Evolutionary conservation across 2,797 vertebrate species (phyloP), one percentile per base, ranked within the genome.

Genomic region (Cyprinella venusta): DNA sequence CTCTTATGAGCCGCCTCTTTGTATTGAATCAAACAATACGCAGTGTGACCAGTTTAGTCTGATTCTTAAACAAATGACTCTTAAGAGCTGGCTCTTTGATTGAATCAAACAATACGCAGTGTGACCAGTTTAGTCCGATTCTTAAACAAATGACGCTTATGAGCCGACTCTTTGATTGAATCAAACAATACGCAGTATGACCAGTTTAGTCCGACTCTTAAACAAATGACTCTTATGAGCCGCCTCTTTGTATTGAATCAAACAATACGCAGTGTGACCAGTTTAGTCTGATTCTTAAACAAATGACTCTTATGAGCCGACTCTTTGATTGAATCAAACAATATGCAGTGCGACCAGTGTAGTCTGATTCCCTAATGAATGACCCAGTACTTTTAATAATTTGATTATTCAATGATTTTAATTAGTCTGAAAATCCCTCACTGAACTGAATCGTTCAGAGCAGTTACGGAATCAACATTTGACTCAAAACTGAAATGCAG

Each of bases 281-380:
- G 8, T 38, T 2, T 36, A 10, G 10, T 68, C 36, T 6, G 8
- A 21, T 40, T n/a, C 21, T n/a, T 13, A 12, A 40, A 38, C 1
- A 38, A 5, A 67, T 38, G 3, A 19, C 19, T 40, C 9, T 12
- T 40, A 65, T 40, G 21, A 68, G 21, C 6, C 6, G 3, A 40
- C 33, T 18, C 26, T 64, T 63, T 63, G 18, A 33, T 33, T 15
- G 0, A 24, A 42, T 69, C 12, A 69, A 24, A 69, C 67, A 42
- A 8, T 1, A 40, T 8, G 2, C 61, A 33, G 63, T 0, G 0
- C 0, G 8, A 64, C 7, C 8, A 38, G 8, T 36, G 0, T 36
- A 9, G 19, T 33, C 52, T 3, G 19, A 54, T 9, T n/a, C 52
- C 3, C 8, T 9, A 54, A n/a, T 9, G 19, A 54, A 54, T 54